These are phyloP conservation scores for Camarhynchus parvulus DNA, from an alignment of 2,113 vertebrate species.

Conservation along the genomic window DNA sequence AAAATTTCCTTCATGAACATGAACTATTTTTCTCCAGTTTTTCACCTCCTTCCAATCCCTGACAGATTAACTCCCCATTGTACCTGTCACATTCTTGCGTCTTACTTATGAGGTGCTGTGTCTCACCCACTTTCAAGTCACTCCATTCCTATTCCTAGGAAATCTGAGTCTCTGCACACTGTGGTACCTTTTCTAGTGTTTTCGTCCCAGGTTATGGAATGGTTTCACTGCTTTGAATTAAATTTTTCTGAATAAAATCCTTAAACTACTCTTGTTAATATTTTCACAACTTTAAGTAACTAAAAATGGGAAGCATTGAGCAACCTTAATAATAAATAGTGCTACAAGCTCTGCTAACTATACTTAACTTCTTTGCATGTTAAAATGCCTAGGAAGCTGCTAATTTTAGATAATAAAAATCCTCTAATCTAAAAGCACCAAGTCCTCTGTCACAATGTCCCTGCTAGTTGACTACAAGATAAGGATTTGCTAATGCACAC, in stretches of 20 bases:
- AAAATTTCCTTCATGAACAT: not conserved
- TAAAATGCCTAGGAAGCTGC: slow-evolving; percentile 42
- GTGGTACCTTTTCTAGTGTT: not conserved
- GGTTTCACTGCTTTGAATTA: not conserved
- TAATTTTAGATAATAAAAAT: slow-evolving; percentile 58
- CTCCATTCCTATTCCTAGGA: not conserved
- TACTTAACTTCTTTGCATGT: slow-evolving; percentile 29
- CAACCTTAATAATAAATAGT: not conserved
- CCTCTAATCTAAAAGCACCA: slow-evolving; percentile 28
- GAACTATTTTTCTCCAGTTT: not conserved
- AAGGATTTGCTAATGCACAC: slow-evolving; percentile 63
- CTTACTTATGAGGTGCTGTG: not conserved
- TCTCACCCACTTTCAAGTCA: not conserved
- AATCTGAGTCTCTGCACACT: not conserved
- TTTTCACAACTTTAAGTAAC: not conserved
- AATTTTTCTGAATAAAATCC: not conserved
- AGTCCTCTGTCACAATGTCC: slow-evolving; percentile 51
- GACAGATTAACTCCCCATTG: not conserved
- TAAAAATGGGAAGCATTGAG: slow-evolving; percentile 10
- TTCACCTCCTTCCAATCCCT: not conserved
- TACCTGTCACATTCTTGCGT: not conserved
- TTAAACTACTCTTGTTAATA: not conserved
- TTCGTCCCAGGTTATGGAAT: not conserved
- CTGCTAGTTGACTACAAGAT: slow-evolving; percentile 6
- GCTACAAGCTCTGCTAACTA: not conserved